Base-by-base conservation (phyloP, 2,113 vertebrate species). In the Hemibagrus wyckioides region DNA sequence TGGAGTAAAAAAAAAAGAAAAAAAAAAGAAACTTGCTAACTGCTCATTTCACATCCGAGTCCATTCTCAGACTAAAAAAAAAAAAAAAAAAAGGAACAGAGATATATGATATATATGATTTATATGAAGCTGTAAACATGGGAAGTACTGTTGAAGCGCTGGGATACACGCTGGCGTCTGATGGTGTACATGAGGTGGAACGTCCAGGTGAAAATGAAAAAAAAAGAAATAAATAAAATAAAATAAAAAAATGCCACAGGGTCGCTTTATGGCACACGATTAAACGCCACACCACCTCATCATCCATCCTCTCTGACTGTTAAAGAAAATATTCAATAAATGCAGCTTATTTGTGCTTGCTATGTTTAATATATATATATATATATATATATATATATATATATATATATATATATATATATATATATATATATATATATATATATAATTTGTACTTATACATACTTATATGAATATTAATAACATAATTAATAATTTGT, bases 321-420 rank as follows among this genome's bases (percentile, higher is more conserved):
- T 96, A 96, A 88, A 82, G 93, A 94, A 94, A 95, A 96, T 79
- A 82, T 95, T 95, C 94, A 95, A 96, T 95, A 96, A 95, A 96
- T 95, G 95, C 95, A 96, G 95, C 95, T 96, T 95, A 95, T 96
- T 96, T 95, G 95, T 96, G 95, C 95, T 96, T 96, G 95, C 94
- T 95, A 73, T 69, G 36, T 41, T 41, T 10, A 30, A 33, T 6
- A 36, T 69, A 36, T 69, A 17, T 33, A 67, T 67, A 67, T 63
- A 63, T 63, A 95, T 93, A 95, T 93, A 94, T 92, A 91, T 94
- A 94, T 93, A 93, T 92, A 92, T 71, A 39, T 61, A 95, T 93
- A 95, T 93, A 94, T 93, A 91, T 94, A 94, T 94, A 93, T 92
- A 92, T 75, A 44, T 67, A 95, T 93, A 95, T 93, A 94, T 93